Evolutionary conservation across 2,113 vertebrate genomes (phyloP), one percentile per base, ranked within the genome.

Genomic region (Rallus limicola): DNA sequence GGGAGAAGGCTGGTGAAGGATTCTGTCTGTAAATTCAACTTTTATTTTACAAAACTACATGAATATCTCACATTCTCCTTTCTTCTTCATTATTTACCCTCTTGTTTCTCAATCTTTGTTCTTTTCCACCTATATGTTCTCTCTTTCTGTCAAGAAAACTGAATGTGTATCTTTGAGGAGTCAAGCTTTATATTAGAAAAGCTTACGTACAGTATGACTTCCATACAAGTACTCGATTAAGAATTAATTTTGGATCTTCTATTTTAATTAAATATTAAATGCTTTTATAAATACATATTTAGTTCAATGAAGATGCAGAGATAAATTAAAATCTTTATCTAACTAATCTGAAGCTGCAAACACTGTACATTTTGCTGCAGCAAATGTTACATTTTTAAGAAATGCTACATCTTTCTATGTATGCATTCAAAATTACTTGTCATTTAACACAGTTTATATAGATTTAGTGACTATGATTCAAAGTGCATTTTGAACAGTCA

Each of bases 191-290:
- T 46, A 56, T 64, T 90, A 78, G 21, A 67, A 78, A 94, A 89
- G 4, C 8, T 92, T 77, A 23, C 52, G 65, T 84, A 55, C 16
- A 85, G 2, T 82, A 38, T 34, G 13, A 42, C 14, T 81, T 13
- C 83, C 29, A 77, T 23, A 28, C 19, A 85, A 88, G 8, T 5
- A 60, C 77, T 96, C 28, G 52, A 92, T 87, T 85, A 91, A 67
- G 53, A 92, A 92, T 90, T 92, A 91, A 91, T 93, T 79, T 77
- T 11, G 16, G 13, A 48, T 2, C 13, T 77, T 67, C 20, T 70
- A 34, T 68, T 19, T 82, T 87, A 85, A 80, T 88, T 92, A 92
- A 92, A 81, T 90, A 81, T 64, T 84, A 68, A 87, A 56, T 67
- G 2, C 6, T 48, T 87, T 94, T 50, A 2, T 63, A 94, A 94